Percentiles rank a stretch among this genome's conserved stretches.
Evolutionary conservation across 2,888 invertebrate genomes (phyloP).

Genomic region (Rhaphigaster nebulosa): DNA sequence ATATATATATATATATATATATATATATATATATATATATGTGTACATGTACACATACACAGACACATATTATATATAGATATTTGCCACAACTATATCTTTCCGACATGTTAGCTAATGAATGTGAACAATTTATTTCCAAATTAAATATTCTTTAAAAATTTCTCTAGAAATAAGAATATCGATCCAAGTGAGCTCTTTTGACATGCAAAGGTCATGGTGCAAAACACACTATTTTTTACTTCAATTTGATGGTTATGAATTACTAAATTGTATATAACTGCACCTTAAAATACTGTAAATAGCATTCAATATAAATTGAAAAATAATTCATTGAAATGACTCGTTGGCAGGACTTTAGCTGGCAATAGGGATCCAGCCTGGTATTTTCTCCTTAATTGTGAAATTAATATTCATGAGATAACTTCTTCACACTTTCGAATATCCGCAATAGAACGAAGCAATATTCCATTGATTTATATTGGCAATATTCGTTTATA

Average conservation of each 20-base stretch:
- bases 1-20: too few relatives aligned
- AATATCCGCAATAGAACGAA: neutral
- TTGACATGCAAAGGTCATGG: too few relatives aligned
- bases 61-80: too few relatives aligned
- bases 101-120: too few relatives aligned
- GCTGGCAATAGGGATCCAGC: neutral
- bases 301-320: neutral
- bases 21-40: too few relatives aligned
- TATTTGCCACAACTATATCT: too few relatives aligned
- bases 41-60: too few relatives aligned
- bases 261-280: neutral
- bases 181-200: too few relatives aligned
- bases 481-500: neutral
- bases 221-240: too few relatives aligned
- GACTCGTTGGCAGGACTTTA: neutral
- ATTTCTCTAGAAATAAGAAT: too few relatives aligned
- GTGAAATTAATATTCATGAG: slow-evolving; percentile 14
- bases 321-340: neutral
- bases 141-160: too few relatives aligned
- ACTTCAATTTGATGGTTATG: neutral
- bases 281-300: neutral
- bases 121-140: too few relatives aligned
- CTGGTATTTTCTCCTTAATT: neutral
- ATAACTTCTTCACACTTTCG: neutral
- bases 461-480: neutral